phyloP scores from a whole-genome alignment of 64 coral and sea anemone genomes.

The Stichodactyla mertensii region DNA sequence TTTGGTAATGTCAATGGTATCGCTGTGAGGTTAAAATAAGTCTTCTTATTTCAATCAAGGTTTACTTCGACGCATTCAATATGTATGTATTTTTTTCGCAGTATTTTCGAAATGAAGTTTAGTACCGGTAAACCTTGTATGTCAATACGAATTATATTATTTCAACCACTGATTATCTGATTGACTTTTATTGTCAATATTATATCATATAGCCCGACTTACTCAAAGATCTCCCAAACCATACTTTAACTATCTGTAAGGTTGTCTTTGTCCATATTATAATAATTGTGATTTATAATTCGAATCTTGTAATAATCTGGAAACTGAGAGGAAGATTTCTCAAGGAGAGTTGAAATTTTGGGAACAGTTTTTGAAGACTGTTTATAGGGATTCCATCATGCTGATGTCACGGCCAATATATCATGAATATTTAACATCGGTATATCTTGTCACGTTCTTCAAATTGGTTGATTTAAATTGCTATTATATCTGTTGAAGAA shows the following conservation, averaged over 20 bases:
- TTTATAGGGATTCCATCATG: constrained; percentile 18
- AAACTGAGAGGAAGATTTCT: background rate
- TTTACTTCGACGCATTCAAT: background rate
- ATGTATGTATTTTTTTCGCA: background rate
- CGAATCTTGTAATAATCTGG: background rate
- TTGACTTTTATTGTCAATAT: constrained; percentile 10
- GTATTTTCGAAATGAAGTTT: background rate
- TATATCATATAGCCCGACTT: background rate
- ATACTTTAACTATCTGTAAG: background rate
- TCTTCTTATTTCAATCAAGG: background rate
- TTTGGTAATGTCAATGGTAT: background rate
- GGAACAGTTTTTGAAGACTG: background rate
- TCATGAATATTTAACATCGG: constrained; percentile 6
- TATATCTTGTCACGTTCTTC: background rate
- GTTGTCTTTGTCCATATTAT: no score
- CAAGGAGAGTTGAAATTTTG: background rate
- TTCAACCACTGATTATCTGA: background rate
- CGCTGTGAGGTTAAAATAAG: background rate
- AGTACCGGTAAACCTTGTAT: background rate
- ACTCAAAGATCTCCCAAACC: background rate
- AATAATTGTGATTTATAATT: background rate
- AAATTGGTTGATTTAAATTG: background rate
- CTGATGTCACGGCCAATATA: background rate
- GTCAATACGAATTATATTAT: background rate
- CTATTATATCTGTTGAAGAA: background rate